These are phyloP conservation scores for Pionites leucogaster DNA, from an alignment of 2,113 vertebrate genomes.

Conservation along the genomic window DNA sequence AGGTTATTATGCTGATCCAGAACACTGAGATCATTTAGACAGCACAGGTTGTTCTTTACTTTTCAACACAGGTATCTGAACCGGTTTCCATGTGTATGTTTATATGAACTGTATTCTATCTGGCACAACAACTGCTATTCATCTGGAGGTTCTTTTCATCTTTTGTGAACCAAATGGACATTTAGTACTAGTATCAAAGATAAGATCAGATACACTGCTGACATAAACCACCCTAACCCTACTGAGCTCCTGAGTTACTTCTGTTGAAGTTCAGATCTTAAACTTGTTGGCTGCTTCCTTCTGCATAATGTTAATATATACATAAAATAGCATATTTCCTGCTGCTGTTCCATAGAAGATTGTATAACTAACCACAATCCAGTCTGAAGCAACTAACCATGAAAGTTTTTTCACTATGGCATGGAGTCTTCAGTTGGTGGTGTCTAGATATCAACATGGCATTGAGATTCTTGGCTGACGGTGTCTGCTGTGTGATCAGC, in stretches of 20 bases:
- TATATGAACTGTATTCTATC: slow-evolving; percentile 23
- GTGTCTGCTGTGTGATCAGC: background rate
- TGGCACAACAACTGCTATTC: slow-evolving; percentile 22
- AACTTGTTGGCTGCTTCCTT: background rate
- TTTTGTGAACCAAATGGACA: slow-evolving; percentile 15
- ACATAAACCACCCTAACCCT: background rate
- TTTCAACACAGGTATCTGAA: background rate
- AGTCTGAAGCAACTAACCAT: background rate
- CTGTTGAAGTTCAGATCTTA: background rate
- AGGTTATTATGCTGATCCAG: background rate
- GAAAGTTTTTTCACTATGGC: background rate
- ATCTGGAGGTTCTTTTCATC: slow-evolving; percentile 37
- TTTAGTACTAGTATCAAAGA: slow-evolving; percentile 11
- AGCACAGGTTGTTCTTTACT: slow-evolving; percentile 3
- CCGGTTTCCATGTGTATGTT: background rate
- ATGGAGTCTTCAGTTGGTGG: background rate
- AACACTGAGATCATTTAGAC: background rate
- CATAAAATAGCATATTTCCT: background rate
- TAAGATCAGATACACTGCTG: background rate
- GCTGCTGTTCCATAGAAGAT: background rate
- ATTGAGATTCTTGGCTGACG: background rate
- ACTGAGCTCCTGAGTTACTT: background rate
- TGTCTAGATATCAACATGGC: background rate
- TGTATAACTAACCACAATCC: background rate
- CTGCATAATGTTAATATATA: background rate